Base-by-base conservation (phyloP, 2,113 vertebrate species). In the Aptenodytes forsteri region DNA sequence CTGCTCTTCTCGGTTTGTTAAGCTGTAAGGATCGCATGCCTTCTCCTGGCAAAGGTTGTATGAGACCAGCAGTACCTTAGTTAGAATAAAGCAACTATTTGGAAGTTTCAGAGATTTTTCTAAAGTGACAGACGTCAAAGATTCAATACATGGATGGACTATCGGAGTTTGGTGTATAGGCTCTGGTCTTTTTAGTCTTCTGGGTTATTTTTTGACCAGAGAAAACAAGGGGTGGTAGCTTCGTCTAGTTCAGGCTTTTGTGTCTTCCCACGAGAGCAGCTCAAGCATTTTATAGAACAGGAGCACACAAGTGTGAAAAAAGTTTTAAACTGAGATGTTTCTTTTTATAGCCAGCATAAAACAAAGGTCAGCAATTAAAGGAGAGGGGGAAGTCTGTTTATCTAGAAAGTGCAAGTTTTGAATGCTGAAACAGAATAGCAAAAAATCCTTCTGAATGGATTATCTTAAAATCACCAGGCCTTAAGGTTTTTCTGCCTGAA, bases 31-130 rank as follows among this genome's bases (percentile, higher is more conserved):
- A 93, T 76, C 32, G 9, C 87, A 38, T 72, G 89, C 73, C 34
- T 94, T 65, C 91, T 80, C 73, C 93, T 89, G 78, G 93, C 93
- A 96, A 72, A 84, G 80, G 83, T 8, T 87, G 89, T n/a, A n/a
- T 3, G 30, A 92, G 83, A 95, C 83, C 89, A 59, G 40, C 40
- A 42, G 71, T 42, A 90, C 54, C 56, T 66, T 22, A 32, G 11
- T 56, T 32, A 50, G 40, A 92, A 93, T 56, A 56, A 84, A 80
- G 30, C 49, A 62, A 83, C 71, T n/a, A 47, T 46, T 64, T 62
- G 34, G 49, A 95, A 92, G 30, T 69, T 87, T 56, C 32, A 40
- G 52, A 47, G 46, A 21, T 26, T 78, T 54, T 65, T 80, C 49
- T 65, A 0, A 61, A 87, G 62, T 5, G 29, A 85, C 81, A 95